Base-by-base conservation (phyloP, 1,140 invertebrate species). In the Antheraea pernyi region DNA sequence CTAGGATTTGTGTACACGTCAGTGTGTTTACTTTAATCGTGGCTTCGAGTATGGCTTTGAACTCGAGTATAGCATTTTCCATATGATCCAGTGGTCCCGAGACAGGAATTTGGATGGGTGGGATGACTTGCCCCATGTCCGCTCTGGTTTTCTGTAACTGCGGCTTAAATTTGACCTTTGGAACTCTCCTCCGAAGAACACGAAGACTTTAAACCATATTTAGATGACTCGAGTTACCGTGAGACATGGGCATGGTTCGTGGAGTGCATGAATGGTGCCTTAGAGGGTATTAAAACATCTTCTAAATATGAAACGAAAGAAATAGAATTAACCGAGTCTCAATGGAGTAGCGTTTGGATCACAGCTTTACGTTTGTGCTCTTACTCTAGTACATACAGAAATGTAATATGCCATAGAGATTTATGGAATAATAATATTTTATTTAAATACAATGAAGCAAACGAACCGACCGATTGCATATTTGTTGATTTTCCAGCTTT, bases 381-480 rank as follows among this genome's bases (percentile, higher is more conserved):
- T 48, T 46, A 48, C 10, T 86, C 86, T 37, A 42, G 68, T 8
- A 76, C 83, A 48, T 74, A 80, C 36, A 75, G 82, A 48, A 95
- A 94, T 71, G 94, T 95, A 0, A 83, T 95, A 8, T 93, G 91
- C 53, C 95, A 95, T 80, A 93, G 93, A 0, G 94, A 96, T 86
- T 82, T 94, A 6, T 95, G 95, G 95, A 91, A 92, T 19, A 95
- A 94, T 53, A 95, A 95, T 76, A 75, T 95, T 0, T 85, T 95
- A 73, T 95, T 94, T 77, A 93, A 92, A 73, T 94, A 94, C 67
- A 18, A 90, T 42, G 58, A 75, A 16, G 46, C 53, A 7, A 68
- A 75, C 0, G 81, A 86, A 46, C 88, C 92, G 3, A 82, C 88
- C 10, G 84, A 93, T 8, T 94, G 94, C 68, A 72, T 94, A 1